Base-by-base conservation (phyloP, 2,888 invertebrate genomes). In the Pseudeuparius sepicola region DNA sequence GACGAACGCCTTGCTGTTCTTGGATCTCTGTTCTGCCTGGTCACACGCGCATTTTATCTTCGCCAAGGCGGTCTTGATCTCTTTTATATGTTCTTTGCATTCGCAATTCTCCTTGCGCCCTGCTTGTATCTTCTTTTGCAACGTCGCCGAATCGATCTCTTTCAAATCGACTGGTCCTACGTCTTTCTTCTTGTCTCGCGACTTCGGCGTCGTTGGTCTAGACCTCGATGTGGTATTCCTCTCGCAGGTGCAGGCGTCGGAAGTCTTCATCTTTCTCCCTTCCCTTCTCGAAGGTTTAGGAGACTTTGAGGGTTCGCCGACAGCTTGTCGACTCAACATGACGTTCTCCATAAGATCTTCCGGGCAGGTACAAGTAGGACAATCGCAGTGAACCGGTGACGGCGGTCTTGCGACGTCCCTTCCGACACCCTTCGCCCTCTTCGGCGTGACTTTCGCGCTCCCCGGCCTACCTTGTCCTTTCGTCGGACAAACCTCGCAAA, bases 31-130 rank as follows among this genome's bases (percentile, higher is more conserved):
- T 30, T 54, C 54, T 2, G 49, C 54, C 18, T 49, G 48, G 11
- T 34, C 43, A 27, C 54, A 54, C 9, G 49, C 47, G 29, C 49
- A 50, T 24, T 45, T 47, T 9, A 54, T 53, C 27, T 46, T 49
- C 10, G 46, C 43, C 14, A 54, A 32, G 5, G 46, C 47, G 13
- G 36, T 40, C 12, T 40, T 44, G 24, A 54, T 48, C 34, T 54
- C 52, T 4, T 48, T 41, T n/a, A 51, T 50, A 37, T 51, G 49
- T n/a, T 48, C 41, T 18, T 42, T 39, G 26, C 52, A 52, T 15
- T 45, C 40, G 24, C 46, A 49, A 15, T 44, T 50, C 33, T 50
- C 52, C 25, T 46, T 43, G 4, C 36, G 41, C 7, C 39, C 37
- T 1, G 34, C 39, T 23, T 43, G 33, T 9, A 51, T 49, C 17